Conservation (phyloP, 2,797 vertebrate species). For the Vespertilio murinus region DNA sequence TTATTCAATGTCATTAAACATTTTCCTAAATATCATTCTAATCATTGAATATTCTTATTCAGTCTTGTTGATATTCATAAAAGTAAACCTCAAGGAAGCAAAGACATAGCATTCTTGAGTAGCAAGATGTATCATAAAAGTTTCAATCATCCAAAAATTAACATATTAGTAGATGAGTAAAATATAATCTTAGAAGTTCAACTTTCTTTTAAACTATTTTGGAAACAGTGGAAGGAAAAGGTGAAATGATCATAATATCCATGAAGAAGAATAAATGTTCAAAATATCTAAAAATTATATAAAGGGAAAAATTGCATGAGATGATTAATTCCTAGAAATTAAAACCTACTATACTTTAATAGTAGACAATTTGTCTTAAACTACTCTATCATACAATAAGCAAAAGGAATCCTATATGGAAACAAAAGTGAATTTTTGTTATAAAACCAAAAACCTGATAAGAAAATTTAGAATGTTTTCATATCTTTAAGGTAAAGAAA, state of each 20-base stretch:
- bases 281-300: constrained; percentile 23
- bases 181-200: not conserved
- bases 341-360: not conserved
- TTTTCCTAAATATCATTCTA: constrained; percentile 16
- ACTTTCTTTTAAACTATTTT: not conserved
- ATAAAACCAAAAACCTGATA: not conserved
- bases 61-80: not conserved
- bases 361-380: not conserved
- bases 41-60: not conserved
- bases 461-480: not conserved
- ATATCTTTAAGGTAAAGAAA: not conserved
- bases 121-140: not conserved
- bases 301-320: not conserved
- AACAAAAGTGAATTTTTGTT: not conserved
- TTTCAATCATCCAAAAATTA: not conserved
- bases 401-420: not conserved
- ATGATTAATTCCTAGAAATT: constrained; percentile 17
- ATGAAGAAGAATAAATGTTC: not conserved
- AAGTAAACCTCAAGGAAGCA: not conserved
- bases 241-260: not conserved
- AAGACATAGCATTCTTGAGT: not conserved
- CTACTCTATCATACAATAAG: not conserved
- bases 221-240: not conserved
- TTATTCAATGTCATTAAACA: constrained; percentile 17
- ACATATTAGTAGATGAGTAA: not conserved